Percentiles rank a stretch among this genome's conserved stretches.
phyloP scores from a whole-genome alignment of 2,113 vertebrate species.

The Zeus faber region DNA sequence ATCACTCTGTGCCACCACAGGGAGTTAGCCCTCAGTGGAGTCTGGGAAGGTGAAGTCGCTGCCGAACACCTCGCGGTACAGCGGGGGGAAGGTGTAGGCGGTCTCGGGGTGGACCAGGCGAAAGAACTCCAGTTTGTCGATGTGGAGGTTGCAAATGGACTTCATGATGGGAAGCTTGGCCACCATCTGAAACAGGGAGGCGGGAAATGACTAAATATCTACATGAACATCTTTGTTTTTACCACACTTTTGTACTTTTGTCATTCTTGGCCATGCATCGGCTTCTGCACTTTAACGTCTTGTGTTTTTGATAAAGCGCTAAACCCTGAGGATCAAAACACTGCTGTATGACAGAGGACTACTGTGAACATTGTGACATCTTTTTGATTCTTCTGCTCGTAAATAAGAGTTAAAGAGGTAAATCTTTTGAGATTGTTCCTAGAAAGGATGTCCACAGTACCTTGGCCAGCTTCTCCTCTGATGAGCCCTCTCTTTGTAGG shows the following conservation, averaged over 20 bases:
- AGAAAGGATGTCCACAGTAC: too few species aligned
- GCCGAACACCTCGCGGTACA: constrained; percentile 88
- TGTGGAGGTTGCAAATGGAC: constrained; percentile 89
- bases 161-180: constrained; percentile 86
- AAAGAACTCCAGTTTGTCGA: constrained; percentile 91
- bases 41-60: constrained; percentile 84
- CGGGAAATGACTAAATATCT: constrained; percentile 1
- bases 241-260: too few species aligned
- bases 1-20: constrained; percentile 13
- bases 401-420: too few species aligned
- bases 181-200: constrained; percentile 76
- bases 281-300: too few species aligned
- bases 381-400: too few species aligned
- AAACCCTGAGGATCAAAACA: too few species aligned
- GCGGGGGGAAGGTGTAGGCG: constrained; percentile 82
- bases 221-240: too few species aligned
- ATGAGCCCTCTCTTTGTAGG: constrained; percentile 78
- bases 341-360: too few species aligned
- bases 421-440: too few species aligned
- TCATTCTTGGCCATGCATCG: too few species aligned
- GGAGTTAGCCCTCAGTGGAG: constrained; percentile 78
- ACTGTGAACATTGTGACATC: too few species aligned
- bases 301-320: too few species aligned
- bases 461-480: constrained; percentile 85
- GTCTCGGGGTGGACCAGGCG: constrained; percentile 86